These are phyloP conservation scores for Diglossa cyanea DNA, from an alignment of 2,797 vertebrate species.

Conservation along the genomic window DNA sequence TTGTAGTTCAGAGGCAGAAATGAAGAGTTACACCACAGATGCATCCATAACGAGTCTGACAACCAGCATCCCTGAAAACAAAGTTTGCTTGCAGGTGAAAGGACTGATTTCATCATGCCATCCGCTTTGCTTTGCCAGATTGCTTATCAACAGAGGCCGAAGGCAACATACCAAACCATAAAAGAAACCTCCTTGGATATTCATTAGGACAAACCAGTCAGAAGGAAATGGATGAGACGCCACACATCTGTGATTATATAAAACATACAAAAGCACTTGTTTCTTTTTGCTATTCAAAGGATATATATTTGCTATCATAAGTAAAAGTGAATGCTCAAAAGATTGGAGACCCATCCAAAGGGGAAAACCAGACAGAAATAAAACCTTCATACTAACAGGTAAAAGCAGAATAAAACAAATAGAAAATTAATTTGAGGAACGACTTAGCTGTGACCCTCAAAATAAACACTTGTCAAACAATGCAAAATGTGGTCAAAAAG, in stretches of 20 bases:
- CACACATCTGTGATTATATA: neutral
- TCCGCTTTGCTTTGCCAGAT: conserved; percentile 25
- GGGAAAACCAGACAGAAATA: neutral
- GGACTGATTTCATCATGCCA: conserved; percentile 39
- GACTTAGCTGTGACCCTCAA: neutral
- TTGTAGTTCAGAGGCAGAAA: conserved; percentile 22
- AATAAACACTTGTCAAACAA: neutral
- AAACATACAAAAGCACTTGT: neutral
- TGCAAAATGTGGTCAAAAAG: neutral
- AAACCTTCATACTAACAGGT: neutral
- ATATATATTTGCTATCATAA: neutral
- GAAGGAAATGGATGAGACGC: conserved; percentile 6
- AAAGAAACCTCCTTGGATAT: conserved; percentile 41
- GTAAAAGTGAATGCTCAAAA: neutral
- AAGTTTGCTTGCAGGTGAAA: conserved; percentile 52
- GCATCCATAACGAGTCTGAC: neutral
- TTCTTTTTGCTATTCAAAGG: neutral
- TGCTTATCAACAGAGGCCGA: neutral
- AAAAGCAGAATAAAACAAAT: neutral
- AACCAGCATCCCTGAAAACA: conserved; percentile 6
- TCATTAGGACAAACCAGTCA: conserved; percentile 47
- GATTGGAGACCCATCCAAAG: neutral
- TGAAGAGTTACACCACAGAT: neutral
- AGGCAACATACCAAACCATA: conserved; percentile 56
- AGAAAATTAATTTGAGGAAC: neutral